Base-by-base conservation (phyloP, 2,113 vertebrate genomes). In the Passer montanus region DNA sequence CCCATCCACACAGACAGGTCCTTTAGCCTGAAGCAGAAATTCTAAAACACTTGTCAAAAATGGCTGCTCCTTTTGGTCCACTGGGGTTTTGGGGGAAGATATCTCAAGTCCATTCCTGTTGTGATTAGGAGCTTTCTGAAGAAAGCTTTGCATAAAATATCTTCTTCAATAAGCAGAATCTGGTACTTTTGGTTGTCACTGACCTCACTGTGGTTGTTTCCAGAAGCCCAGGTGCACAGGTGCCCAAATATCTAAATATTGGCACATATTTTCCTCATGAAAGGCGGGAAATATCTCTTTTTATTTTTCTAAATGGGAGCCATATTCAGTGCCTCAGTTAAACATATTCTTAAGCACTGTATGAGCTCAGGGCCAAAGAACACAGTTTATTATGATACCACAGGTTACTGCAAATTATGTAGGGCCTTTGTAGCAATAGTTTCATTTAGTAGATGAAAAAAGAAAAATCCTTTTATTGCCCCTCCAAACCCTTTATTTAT, bases 401-500 rank as follows among this genome's bases (percentile, higher is more conserved):
- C 50, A 89, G 60, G 81, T 87, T 86, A 63, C 27, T 66, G 50
- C 0, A 33, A 81, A 92, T 86, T 95, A 49, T 49, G 39, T 43
- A 74, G n/a, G 35, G 55, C 28, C 52, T 93, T 80, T 67, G 37
- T 31, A 60, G 53, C n/a, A 83, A 80, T 30, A 72, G 60, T 56
- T 92, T 70, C 7, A 56, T 84, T 84, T 70, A 92, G 41, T 15
- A 63, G 60, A 83, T 62, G 30, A 52, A 72, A 78, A 94, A 89
- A 58, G 41, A 69, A 74, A 84, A 95, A 70, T 41, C 11, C 8
- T 75, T 91, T 73, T 64, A 84, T 90, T 2, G 1, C 37, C 28
- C 68, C 44, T 81, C 31, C 52, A 92, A 96, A 86, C 23, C 62
- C n/a, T 87, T 95, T 95, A 81, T 93, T 96, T 92, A 84, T 96